These are phyloP conservation scores for Tokudaia tokunoshimensis DNA, from an alignment of 2,797 vertebrate species.

Conservation along the genomic window DNA sequence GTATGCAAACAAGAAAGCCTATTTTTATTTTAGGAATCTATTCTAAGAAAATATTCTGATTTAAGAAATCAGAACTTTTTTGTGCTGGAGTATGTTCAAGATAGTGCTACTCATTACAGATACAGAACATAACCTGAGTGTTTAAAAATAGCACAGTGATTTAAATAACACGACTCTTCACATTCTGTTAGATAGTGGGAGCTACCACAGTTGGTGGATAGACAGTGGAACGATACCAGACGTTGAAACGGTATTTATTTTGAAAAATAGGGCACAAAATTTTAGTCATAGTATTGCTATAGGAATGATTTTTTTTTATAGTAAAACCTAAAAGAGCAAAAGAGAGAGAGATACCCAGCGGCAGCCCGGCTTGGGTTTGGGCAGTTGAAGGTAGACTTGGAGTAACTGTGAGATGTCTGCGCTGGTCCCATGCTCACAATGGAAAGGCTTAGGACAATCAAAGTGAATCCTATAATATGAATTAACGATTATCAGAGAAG, in stretches of 20 bases:
- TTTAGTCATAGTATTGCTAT: not conserved
- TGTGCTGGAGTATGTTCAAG: not conserved
- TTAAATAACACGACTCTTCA: not conserved
- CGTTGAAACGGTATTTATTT: not conserved
- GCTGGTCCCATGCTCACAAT: not conserved
- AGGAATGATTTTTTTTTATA: constrained; percentile 35
- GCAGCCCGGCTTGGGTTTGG: not conserved
- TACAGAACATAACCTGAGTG: not conserved
- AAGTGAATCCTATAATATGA: not conserved
- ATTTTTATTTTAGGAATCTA: not conserved
- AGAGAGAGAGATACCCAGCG: not conserved
- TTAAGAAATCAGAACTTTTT: not conserved
- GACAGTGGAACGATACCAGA: not conserved
- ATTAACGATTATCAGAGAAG: constrained; percentile 21
- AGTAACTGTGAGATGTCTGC: not conserved
- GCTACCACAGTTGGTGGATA: not conserved
- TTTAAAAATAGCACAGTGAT: constrained; percentile 40
- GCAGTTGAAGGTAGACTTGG: not conserved
- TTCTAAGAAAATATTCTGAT: constrained; percentile 31
- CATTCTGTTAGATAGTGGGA: not conserved
- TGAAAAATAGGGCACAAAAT: not conserved
- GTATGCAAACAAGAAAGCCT: not conserved
- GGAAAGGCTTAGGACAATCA: not conserved
- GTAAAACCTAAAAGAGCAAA: not conserved
- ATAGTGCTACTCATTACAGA: not conserved